Evolutionary conservation across 2,888 invertebrate genomes (phyloP), one percentile per base, ranked within the genome.

Genomic region (Tetanocera ferruginea): DNA sequence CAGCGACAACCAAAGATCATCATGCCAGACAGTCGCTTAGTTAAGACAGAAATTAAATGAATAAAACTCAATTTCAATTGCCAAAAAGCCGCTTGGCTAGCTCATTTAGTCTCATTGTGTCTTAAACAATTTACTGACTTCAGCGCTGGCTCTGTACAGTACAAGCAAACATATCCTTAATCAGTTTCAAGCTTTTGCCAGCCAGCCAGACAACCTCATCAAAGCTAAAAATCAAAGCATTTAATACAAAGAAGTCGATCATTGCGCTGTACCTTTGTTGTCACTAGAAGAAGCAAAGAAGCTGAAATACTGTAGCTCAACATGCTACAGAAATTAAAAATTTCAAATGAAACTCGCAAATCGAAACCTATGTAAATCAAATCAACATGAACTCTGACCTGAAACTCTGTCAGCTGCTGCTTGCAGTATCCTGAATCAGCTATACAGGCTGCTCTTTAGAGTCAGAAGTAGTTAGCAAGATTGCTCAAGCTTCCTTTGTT

Each of bases 321-420:
- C 43, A 43, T 11, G 11, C 49, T 14, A 49, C 55, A 19, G 55
- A 19, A 55, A n/a, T 23, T 19, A 55, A 55, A 23, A 23, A 55
- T 5, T 23, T 23, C 55, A 55, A 55, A 55, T 19, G 55, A 9
- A 55, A 55, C 23, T 55, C 19, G 8, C 52, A 67, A 75, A 75
- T 66, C 75, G 66, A 62, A 73, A 73, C 73, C 60, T 73, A 62
- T 75, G n/a, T 25, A 67, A 75, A 75, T 52, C 75, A 75, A 75
- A 75, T 66, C 75, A 43, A 55, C 25, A n/a, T 37, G 37, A 75
- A 52, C 75, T 75, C 55, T 67, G 75, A 75, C 75, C 75, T 34
- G 28, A 51, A 19, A 23, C 19, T 17, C 37, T 6, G 69, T 31
- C 43, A 19, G 9, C 14, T 23, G 11, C 34, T 9, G 6, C 23